phyloP scores from a whole-genome alignment of 2,888 invertebrate species.

The Cremastinae sp. region DNA sequence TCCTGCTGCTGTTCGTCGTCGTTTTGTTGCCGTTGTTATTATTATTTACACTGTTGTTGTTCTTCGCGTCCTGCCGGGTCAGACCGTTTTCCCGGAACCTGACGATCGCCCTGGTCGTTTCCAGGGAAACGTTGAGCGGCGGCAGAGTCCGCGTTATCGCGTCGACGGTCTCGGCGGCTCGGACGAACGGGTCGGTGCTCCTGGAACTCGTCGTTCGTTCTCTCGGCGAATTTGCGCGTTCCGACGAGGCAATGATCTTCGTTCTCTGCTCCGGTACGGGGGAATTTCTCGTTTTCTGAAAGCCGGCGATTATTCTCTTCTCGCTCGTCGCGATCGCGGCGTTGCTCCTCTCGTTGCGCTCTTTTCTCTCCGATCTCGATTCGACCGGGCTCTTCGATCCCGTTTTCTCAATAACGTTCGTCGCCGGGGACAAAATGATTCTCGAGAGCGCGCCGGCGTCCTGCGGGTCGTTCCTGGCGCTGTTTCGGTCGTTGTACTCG shows the following conservation, averaged over 20 bases:
- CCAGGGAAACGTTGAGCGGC: constrained; percentile 50
- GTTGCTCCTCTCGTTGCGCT: neutral
- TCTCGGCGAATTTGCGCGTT: constrained; percentile 12
- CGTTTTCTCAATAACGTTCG: neutral
- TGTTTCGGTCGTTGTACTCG: constrained; percentile 63
- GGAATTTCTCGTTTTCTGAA: too few relatives aligned
- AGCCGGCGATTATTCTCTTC: neutral
- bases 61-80: constrained; percentile 61
- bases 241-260: constrained; percentile 5
- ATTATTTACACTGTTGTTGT: constrained; percentile 65
- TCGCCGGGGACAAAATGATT: neutral
- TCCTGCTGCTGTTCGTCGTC: constrained; percentile 56
- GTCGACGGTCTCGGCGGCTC: constrained; percentile 57
- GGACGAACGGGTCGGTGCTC: constrained; percentile 35
- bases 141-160: constrained; percentile 57
- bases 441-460: constrained; percentile 38
- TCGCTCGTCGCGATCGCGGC: neutral
- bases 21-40: constrained; percentile 64
- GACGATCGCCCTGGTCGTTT: constrained; percentile 44
- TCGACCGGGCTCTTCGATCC: too few relatives aligned
- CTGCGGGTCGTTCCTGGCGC: constrained; percentile 64
- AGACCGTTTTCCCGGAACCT: constrained; percentile 40
- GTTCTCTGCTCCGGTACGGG: neutral
- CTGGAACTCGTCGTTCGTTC: constrained; percentile 2
- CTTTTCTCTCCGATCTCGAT: neutral